Evolutionary conservation across 2,113 vertebrate species (phyloP), one percentile per base, ranked within the genome.

Genomic region (Phrynocephalus versicolor): DNA sequence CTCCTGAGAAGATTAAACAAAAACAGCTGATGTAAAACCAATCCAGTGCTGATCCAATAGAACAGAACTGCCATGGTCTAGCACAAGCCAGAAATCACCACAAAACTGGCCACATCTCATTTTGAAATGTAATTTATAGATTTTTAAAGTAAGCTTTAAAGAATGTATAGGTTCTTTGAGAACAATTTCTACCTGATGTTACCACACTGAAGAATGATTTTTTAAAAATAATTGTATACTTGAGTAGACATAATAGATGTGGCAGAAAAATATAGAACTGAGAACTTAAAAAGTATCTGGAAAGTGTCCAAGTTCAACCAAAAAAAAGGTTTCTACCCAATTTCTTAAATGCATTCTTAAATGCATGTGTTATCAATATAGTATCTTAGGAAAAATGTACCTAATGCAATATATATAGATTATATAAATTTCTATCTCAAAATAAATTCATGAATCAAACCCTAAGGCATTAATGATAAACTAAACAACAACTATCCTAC

Each of bases 1-100:
- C 95, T 96, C 95, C 94, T 92, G 95, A 96, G 95, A 92, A 96
- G 95, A 96, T 96, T 96, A 95, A 96, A 96, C 95, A 95, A 96
- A 95, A 96, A 95, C 89, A 93, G 96, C 95, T 97, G 96, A 96
- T 94, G 95, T 91, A n/a, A 95, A 95, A 95, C 88, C 92, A 93
- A 95, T 89, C 96, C 94, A 86, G 87, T 81, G 64, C 93, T 96
- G 95, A 96, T 93, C 95, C 93, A 95, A 94, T 92, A 92, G 93
- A 93, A 94, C 93, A 95, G 93, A 92, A 94, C 87, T 94, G 87
- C 82, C 91, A 60, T 55, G 37, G 62, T 88, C 89, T 88, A 86
- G 86, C 87, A 93, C 90, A 81, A 94, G 90, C 87, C 89, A 93
- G 94, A 91, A 92, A 93, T 92, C 89, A 84, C 86, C 1, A 7